Evolutionary conservation across 2,888 invertebrate species (phyloP), one percentile per base, ranked within the genome.

Genomic region (Caenorhabditis macrosperma): DNA sequence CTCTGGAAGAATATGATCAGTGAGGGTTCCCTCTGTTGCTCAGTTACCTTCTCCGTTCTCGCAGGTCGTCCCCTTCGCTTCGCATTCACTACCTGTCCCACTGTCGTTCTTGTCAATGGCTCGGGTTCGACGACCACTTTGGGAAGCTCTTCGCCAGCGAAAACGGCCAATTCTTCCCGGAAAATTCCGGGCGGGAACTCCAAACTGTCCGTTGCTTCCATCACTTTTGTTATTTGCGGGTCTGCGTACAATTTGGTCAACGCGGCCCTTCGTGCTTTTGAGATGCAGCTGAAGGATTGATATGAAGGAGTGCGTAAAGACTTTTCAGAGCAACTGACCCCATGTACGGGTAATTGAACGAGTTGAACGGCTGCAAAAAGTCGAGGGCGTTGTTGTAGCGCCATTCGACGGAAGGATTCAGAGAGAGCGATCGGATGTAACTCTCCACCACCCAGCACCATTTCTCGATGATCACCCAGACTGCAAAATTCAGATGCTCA

Each of bases 401-500:
- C 83, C 83, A 83, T n/a, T 63, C 59, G 1, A 22, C 22, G 24
- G 72, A 59, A 0, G 78, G 60, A 12, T 33, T 35, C 24, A 30
- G 28, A 3, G 59, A 10, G 1, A 20, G n/a, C 9, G 76, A 50
- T n/a, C 83, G 46, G 10, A 66, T 38, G 52, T 72, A 82, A 24
- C 66, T 66, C 38, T 83, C 83, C 15, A 77, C 61, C 22, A 82
- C 35, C 83, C 83, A 83, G 28, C 83, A 83, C 83, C 83, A 83
- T 54, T 83, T 83, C 41, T 83, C 83, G 12, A 83, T 69, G 6
- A 83, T 41, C 12, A 76, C 74, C 79, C 79, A 83, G 24, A 69
- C 79, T 85, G 74, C 48, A 84, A 84, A 75, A 91, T 98, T 98
- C 93, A 96, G 98, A 82, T 98, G 93, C 92, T 99, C 98, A 92